These are phyloP conservation scores for Eupeodes luniger DNA, from an alignment of 2,888 invertebrate species.

Conservation along the genomic window DNA sequence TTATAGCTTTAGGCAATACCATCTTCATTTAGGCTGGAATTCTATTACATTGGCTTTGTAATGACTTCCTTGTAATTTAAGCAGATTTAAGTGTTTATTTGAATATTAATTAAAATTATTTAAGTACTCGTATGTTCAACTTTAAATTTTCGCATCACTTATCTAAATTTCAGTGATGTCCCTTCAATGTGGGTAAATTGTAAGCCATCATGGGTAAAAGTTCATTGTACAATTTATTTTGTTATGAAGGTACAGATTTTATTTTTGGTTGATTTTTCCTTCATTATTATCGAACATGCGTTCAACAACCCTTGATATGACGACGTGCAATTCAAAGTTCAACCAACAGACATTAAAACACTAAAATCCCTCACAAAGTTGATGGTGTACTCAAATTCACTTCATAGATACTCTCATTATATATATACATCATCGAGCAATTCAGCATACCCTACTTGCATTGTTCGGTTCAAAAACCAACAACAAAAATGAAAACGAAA, in stretches of 20 bases:
- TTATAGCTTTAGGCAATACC: no score
- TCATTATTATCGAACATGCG: constrained; percentile 8
- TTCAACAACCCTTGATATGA: constrained; percentile 6
- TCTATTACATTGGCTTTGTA: no score
- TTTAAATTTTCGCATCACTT: neutral
- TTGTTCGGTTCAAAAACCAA: neutral
- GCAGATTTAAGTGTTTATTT: no score
- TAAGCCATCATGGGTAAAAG: neutral
- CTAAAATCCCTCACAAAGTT: constrained; percentile 10
- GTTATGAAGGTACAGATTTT: neutral
- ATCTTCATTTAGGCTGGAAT: no score
- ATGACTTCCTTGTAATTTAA: no score
- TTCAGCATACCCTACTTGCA: constrained; percentile 9
- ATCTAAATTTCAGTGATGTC: neutral
- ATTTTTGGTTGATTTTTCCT: neutral
- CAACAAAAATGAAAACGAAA: neutral
- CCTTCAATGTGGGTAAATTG: neutral
- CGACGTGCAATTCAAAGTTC: constrained; percentile 34
- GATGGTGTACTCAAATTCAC: neutral
- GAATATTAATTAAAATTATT: no score
- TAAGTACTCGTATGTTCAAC: neutral
- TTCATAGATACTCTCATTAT: no score
- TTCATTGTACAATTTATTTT: constrained; percentile 38
- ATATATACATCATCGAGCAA: neutral
- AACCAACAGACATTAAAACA: constrained; percentile 17